These are phyloP conservation scores for Scaptomyza caliginosa DNA, from an alignment of 2,888 invertebrate genomes.

Conservation along the genomic window DNA sequence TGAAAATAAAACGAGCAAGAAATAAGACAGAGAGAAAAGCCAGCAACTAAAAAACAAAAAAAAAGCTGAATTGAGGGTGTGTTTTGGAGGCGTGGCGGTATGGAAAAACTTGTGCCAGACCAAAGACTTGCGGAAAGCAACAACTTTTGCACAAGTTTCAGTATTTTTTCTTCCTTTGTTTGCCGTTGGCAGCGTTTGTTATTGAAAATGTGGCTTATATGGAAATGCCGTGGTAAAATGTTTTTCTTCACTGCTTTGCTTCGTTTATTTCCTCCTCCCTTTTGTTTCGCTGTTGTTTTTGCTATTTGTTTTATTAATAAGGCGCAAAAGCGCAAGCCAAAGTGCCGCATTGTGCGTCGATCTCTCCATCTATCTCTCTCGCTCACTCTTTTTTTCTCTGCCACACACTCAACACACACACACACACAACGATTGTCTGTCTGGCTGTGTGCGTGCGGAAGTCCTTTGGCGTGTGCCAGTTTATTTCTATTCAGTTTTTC, in stretches of 20 bases:
- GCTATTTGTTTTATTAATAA: constrained; percentile 77
- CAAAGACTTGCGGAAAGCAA: constrained; percentile 69
- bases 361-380: neutral
- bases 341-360: constrained; percentile 33
- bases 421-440: neutral
- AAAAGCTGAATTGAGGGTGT: neutral
- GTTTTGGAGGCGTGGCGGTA: neutral
- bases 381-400: neutral
- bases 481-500: constrained; percentile 60
- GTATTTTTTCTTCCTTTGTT: constrained; percentile 13
- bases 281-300: constrained; percentile 9
- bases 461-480: constrained; percentile 63
- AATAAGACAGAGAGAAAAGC: constrained; percentile 42
- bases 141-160: constrained; percentile 67
- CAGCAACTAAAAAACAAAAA: neutral
- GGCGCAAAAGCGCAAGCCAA: constrained; percentile 46
- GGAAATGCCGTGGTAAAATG: constrained; percentile 61
- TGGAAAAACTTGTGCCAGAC: constrained; percentile 28
- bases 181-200: constrained; percentile 48
- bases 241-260: constrained; percentile 1
- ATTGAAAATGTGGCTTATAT: constrained; percentile 75
- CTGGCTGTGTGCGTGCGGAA: constrained; percentile 62
- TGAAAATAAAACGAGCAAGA: constrained; percentile 76
- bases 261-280: neutral
- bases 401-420: neutral